phyloP scores from a whole-genome alignment of 1,140 invertebrate species.

The Drosophila hydei region DNA sequence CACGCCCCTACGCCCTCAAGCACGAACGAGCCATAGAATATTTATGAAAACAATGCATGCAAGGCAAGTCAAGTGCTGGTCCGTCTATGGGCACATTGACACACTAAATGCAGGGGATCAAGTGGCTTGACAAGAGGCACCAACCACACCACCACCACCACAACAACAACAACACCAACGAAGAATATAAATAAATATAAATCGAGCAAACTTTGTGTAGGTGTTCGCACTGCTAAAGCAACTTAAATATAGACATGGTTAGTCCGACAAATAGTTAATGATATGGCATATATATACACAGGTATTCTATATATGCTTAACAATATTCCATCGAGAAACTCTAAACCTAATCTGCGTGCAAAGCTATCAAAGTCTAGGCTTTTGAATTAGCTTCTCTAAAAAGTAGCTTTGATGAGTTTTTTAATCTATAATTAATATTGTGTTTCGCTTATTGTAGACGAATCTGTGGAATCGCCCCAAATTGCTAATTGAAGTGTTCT shows the following conservation, averaged over 20 bases:
- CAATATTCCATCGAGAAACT: too few species aligned
- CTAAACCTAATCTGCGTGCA: too few species aligned
- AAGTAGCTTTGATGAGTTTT: too few species aligned
- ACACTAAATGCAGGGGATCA: conserved; percentile 74
- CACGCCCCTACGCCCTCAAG: conserved; percentile 11
- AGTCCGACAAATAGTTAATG: not conserved
- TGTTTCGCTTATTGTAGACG: too few species aligned
- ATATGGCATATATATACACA: not conserved
- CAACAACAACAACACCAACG: conserved; percentile 10
- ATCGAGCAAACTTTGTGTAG: conserved; percentile 38
- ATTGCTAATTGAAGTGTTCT: too few species aligned
- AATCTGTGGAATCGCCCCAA: too few species aligned
- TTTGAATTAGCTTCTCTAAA: too few species aligned
- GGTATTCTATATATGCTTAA: too few species aligned
- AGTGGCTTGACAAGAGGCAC: conserved; percentile 56
- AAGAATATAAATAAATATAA: conserved; percentile 60
- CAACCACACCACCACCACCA: conserved; percentile 21
- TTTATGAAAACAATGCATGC: conserved; percentile 74
- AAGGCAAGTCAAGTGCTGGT: conserved; percentile 60
- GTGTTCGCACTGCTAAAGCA: not conserved
- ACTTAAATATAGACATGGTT: not conserved
- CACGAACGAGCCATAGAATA: conserved; percentile 24
- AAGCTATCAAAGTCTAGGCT: too few species aligned
- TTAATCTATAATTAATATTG: too few species aligned
- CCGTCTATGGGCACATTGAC: conserved; percentile 66